phyloP scores from a whole-genome alignment of 2,797 vertebrate species.

The Leptoclinus maculatus region DNA sequence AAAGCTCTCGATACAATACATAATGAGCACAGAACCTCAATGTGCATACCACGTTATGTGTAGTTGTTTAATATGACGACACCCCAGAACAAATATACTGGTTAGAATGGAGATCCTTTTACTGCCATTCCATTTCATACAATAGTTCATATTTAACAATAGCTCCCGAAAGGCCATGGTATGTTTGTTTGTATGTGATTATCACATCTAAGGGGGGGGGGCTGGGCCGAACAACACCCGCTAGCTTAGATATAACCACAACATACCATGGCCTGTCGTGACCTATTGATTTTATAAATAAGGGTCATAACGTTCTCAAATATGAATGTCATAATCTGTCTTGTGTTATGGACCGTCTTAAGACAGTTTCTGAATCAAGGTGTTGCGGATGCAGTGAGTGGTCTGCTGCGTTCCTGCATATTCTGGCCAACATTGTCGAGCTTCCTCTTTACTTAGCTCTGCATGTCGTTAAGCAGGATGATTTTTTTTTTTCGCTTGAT shows the following conservation, averaged over 20 bases:
- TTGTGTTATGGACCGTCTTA: too few relatives aligned
- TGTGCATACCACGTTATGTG: background rate
- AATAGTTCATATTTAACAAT: background rate
- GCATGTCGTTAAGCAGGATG: too few relatives aligned
- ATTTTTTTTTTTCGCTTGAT: background rate
- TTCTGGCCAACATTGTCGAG: too few relatives aligned
- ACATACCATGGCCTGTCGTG: background rate
- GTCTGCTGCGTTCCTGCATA: too few relatives aligned
- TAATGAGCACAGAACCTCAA: background rate
- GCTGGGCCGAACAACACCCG: background rate
- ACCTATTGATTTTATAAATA: background rate
- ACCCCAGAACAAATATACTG: too few relatives aligned
- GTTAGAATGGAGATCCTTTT: background rate
- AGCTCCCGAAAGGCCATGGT: too few relatives aligned
- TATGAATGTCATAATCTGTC: background rate
- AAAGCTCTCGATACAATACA: background rate
- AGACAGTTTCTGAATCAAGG: too few relatives aligned
- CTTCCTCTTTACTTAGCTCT: too few relatives aligned
- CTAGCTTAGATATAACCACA: background rate
- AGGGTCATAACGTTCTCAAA: background rate
- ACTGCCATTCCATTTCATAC: background rate
- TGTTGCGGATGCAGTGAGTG: too few relatives aligned
- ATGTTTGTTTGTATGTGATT: background rate
- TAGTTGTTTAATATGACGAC: background rate
- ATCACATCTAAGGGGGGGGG: background rate